phyloP scores from a whole-genome alignment of 2,888 invertebrate species.

The Pollenia amentaria region DNA sequence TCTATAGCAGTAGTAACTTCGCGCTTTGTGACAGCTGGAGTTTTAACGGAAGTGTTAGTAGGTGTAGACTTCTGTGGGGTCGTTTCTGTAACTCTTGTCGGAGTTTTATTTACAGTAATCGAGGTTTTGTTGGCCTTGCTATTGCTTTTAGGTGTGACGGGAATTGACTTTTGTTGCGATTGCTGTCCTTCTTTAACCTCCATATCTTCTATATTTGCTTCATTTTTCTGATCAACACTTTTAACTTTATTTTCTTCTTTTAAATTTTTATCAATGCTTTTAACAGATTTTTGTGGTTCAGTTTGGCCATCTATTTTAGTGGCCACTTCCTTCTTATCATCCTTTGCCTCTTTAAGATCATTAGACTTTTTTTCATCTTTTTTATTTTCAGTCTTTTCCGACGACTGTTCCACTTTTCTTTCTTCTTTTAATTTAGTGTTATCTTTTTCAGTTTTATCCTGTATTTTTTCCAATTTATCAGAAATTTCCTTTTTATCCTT shows the following conservation, averaged over 20 bases:
- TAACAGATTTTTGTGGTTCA: slow-evolving; percentile 29
- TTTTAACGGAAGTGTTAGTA: slow-evolving; percentile 28
- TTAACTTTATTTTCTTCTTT: slow-evolving; percentile 51
- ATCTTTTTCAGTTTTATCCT: slow-evolving; percentile 73
- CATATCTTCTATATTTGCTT: slow-evolving; percentile 63
- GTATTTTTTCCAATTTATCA: slow-evolving; percentile 62
- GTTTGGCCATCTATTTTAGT: slow-evolving; percentile 37
- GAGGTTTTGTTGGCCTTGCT: slow-evolving; percentile 42
- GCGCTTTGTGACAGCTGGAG: slow-evolving; percentile 33
- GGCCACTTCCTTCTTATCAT: slow-evolving; percentile 41
- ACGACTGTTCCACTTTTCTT: slow-evolving; percentile 55
- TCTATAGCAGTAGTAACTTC: slow-evolving; percentile 59
- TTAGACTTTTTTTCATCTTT: slow-evolving; percentile 57
- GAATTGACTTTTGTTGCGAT: slow-evolving; percentile 37
- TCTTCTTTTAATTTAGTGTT: slow-evolving; percentile 67
- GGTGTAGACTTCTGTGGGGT: slow-evolving; percentile 45
- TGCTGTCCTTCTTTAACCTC: slow-evolving; percentile 62
- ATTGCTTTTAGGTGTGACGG: slow-evolving; percentile 48
- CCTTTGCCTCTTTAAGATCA: slow-evolving; percentile 48
- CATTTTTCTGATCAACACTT: slow-evolving; percentile 41
- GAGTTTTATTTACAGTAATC: slow-evolving; percentile 54
- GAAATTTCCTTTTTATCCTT: slow-evolving; percentile 75
- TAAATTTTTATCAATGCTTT: slow-evolving; percentile 53
- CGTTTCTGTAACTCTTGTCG: slow-evolving; percentile 56
- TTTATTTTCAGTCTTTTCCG: slow-evolving; percentile 46